Evolutionary conservation across 2,888 invertebrate genomes (phyloP), one percentile per base, ranked within the genome.

Genomic region (Lordiphosa andalusiaca): DNA sequence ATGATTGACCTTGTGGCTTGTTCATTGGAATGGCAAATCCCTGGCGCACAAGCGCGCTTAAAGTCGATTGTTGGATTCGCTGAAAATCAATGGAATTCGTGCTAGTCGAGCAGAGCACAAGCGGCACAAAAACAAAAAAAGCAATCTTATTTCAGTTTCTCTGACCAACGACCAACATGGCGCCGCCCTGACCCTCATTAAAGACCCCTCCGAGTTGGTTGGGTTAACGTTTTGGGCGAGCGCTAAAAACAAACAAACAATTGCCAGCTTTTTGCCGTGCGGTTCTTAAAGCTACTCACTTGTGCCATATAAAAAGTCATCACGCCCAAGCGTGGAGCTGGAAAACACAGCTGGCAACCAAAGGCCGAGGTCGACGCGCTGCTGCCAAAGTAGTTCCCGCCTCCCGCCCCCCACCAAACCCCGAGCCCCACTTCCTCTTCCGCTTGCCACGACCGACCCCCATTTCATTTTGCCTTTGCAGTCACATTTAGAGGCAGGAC

Each of bases 331-430:
- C 33, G 13, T 36, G 46, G 35, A 21, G 46, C 30, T 9, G 30
- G 30, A 30, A 30, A 30, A 30, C 46, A 36, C 46, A 47, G 46
- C 33, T 47, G 46, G 46, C 36, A 47, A 44, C 30, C 44, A 44
- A 47, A 47, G 36, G 46, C 46, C 46, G 46, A 47, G 46, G 46
- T 36, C 46, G 46, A 47, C 46, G 46, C 46, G 46, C 46, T 47
- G 46, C 46, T 36, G 46, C 35, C 35, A 36, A 47, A 35, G 46
- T 36, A 35, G 46, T 47, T 47, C 19, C 21, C 33, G 30, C 44
- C n/a, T n/a, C n/a, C n/a, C n/a, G n/a, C n/a, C n/a, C n/a, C 46
- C n/a, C 12, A 13, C 46, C 46, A 9, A 46, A 16, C 46, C 16
- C 16, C 19, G 30, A 30, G 39, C 3, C 25, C 44, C 44, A 44